phyloP scores from a whole-genome alignment of 2,797 vertebrate genomes.

The Aulostomus chinensis region DNA sequence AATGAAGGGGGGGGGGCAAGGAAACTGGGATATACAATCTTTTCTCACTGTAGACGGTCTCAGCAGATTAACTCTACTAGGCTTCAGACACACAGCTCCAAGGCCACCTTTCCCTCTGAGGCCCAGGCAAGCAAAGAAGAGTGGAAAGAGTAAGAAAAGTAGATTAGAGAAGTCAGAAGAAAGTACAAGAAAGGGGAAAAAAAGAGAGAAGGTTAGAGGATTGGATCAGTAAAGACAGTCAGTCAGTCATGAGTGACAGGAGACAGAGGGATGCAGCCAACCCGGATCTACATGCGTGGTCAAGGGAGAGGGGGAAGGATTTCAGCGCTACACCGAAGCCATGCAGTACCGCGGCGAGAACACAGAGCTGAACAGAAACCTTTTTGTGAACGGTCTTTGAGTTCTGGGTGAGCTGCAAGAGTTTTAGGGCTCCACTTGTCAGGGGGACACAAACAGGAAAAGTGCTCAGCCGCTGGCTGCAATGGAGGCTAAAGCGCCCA shows the following conservation, averaged over 20 bases:
- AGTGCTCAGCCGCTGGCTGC: slow-evolving; percentile 21
- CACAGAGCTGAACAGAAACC: slow-evolving; percentile 29
- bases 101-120: slow-evolving; percentile 93
- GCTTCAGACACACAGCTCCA: slow-evolving; percentile 91
- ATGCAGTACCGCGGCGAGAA: slow-evolving; percentile 58
- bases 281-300: slow-evolving; percentile 53
- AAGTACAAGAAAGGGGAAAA: slow-evolving; percentile 10
- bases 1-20: slow-evolving; percentile 19
- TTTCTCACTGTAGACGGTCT: slow-evolving; percentile 86
- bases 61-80: slow-evolving; percentile 88
- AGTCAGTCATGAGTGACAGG: slow-evolving; percentile 8
- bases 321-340: slow-evolving; percentile 56
- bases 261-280: slow-evolving; percentile 18
- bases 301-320: slow-evolving; percentile 33
- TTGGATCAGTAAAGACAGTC: slow-evolving; percentile 23
- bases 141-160: slow-evolving; percentile 27
- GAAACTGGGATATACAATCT: slow-evolving; percentile 75
- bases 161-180: slow-evolving; percentile 21
- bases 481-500: slow-evolving; percentile 30
- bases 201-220: slow-evolving; percentile 22
- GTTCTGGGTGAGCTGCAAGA: too few relatives aligned
- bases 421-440: slow-evolving; percentile 5
- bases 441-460: slow-evolving; percentile 19
- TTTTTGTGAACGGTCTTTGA: too few relatives aligned
- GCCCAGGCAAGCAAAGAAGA: slow-evolving; percentile 59